Evolutionary conservation across 2,888 invertebrate genomes (phyloP), one percentile per base, ranked within the genome.

Genomic region (Cheiracanthium punctorium): DNA sequence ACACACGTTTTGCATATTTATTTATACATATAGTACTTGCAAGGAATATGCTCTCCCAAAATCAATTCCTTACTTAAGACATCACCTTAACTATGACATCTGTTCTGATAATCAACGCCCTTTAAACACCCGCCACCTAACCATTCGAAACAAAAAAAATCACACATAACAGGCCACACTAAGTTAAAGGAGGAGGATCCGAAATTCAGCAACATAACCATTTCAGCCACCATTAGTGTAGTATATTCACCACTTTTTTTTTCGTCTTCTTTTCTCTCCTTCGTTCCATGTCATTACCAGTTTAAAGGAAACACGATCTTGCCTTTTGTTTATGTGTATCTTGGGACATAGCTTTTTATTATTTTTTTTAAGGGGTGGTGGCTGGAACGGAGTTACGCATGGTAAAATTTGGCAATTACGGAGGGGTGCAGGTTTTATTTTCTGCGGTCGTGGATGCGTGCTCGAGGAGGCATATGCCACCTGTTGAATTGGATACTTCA

Each of bases 271-370:
- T 24, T 17, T 28, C 52, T 43, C 30, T 30, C 20, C 29, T 70
- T 24, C 69, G 84, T 85, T 85, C 84, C 84, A 41, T 85, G 73
- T 79, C 79, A 85, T 85, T 85, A 85, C 84, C 84, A 85, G 28
- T 85, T 79, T 74, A 80, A 70, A 85, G 84, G 84, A 85, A 85
- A 85, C 84, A 85, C 79, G 79, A 80, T 85, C 79, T 32, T 58
- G 67, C 70, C 69, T 58, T 58, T 85, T 85, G 84, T 85, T 85
- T 85, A 67, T 85, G 74, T 69, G 79, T 72, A 67, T 82, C 79
- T 77, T 73, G 73, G 37, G 67, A 84, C 72, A 69, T 73, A 70
- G 29, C 43, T 33, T 52, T 70, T 69, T 72, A 32, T 71, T 73
- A 28, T 30, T 29, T 67, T 67, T 48, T 24, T 32, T 33, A 28